Evolutionary conservation across 2,113 vertebrate species (phyloP).

Genomic region (Hemiprocne comata): DNA sequence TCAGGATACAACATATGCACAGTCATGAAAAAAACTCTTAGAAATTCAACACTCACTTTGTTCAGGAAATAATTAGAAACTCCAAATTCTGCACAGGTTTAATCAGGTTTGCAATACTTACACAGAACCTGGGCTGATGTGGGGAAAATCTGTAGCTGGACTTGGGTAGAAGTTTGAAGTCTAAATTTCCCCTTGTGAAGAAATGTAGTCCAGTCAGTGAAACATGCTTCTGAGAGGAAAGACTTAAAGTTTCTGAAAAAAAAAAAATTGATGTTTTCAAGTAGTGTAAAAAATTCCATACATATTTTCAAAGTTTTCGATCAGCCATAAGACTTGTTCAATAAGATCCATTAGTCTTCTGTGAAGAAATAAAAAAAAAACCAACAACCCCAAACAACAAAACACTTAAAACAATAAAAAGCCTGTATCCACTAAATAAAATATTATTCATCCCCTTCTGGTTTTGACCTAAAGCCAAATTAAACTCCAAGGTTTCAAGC

Average conservation of each 20-base stretch:
- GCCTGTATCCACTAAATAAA: conserved; percentile 10
- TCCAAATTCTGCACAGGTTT: not conserved
- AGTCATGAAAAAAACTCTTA: not conserved
- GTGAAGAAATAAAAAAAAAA: not conserved
- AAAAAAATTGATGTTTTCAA: not conserved
- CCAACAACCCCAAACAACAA: not conserved
- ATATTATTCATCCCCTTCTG: conserved; percentile 15
- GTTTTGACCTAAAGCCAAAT: conserved; percentile 39
- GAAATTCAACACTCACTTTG: not conserved
- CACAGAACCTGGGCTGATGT: not conserved
- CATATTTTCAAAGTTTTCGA: not conserved
- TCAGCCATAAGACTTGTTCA: not conserved
- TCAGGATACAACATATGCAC: not conserved
- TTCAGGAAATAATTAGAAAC: not conserved
- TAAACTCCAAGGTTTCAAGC: conserved; percentile 39
- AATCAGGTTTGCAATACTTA: not conserved
- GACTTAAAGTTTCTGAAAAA: not conserved
- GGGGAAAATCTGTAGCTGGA: not conserved
- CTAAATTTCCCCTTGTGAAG: not conserved
- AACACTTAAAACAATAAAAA: not conserved
- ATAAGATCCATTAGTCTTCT: not conserved
- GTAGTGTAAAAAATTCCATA: not conserved
- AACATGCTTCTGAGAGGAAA: not conserved
- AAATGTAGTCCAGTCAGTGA: not conserved
- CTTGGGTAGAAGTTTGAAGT: not conserved